phyloP scores from a whole-genome alignment of 2,797 vertebrate species.

The Percopsis omiscomaycus region DNA sequence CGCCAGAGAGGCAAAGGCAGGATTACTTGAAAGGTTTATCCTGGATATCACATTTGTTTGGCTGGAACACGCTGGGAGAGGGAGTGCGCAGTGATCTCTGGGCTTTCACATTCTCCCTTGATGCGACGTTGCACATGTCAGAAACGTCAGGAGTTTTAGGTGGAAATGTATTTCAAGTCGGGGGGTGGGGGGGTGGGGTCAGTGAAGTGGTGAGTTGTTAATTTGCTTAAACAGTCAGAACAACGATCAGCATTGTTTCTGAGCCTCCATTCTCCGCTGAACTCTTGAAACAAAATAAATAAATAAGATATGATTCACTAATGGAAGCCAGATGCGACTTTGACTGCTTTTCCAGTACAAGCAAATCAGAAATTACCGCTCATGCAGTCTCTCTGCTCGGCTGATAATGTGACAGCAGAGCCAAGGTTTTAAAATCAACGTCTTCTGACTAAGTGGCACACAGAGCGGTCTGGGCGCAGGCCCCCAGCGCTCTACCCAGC shows the following conservation, averaged over 20 bases:
- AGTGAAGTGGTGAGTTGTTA: constrained; percentile 37
- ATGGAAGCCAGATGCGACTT: background rate
- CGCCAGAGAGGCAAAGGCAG: constrained; percentile 41
- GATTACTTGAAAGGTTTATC: constrained; percentile 48
- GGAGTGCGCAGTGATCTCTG: constrained; percentile 52
- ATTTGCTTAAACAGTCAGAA: constrained; percentile 32
- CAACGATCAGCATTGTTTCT: background rate
- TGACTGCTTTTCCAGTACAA: constrained; percentile 3
- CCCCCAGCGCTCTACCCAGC: constrained; percentile 23
- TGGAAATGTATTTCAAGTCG: constrained; percentile 25
- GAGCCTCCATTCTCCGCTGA: constrained; percentile 5
- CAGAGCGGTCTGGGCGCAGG: constrained; percentile 21
- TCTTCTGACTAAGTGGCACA: constrained; percentile 17
- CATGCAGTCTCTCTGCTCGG: background rate
- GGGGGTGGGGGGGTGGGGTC: too few species aligned
- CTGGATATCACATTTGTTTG: constrained; percentile 54
- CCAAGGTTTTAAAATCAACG: constrained; percentile 20
- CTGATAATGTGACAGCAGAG: constrained; percentile 17
- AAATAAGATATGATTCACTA: constrained; percentile 15
- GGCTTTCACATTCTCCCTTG: constrained; percentile 45
- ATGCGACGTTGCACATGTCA: constrained; percentile 53
- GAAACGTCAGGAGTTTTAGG: constrained; percentile 43
- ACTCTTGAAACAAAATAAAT: constrained; percentile 6
- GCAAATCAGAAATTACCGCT: background rate
- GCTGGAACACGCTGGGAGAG: constrained; percentile 43